Base-by-base conservation (phyloP, 1,140 invertebrate genomes). In the Zaprionus nigranus region DNA sequence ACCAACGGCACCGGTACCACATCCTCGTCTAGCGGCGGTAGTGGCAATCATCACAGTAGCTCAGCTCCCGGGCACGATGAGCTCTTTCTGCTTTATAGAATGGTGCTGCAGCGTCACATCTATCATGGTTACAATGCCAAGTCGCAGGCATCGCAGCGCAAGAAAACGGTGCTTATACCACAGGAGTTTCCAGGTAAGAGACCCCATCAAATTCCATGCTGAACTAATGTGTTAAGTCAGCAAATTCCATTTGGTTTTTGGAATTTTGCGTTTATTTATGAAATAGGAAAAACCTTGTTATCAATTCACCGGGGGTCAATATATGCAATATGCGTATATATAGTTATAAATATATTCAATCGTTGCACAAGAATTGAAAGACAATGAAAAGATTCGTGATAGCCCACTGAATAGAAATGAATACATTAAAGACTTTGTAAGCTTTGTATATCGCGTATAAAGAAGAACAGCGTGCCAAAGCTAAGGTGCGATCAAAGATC, bases 111-210 rank as follows among this genome's bases (percentile, higher is more conserved):
- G 59, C 75, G 92, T 59, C 74, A 77, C 36, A 90, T 93, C 43
- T 93, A 90, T 75, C 92, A 92, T 70, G 90, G 92, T n/a, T 70
- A 85, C 65, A 93, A 92, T 77, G 78, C 90, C 36, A 93, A 93
- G 60, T 74, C 79, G 17, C 82, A 83, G 57, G 78, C 79, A 4
- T 75, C 82, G 49, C 90, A 86, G 67, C 87, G 92, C 40, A 93
- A 93, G 24, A 93, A 93, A 66, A 84, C 78, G 24, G 87, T 93
- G 54, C 85, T 92, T 20, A 92, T 93, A 79, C 92, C 92, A 24
- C 92, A 93, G 76, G 92, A 93, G 65, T 93, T 92, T 91, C 77
- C 92, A 80, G 92, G 92, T 93, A 61, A 90, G 75, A 40, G 40
- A 49, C 2, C 28, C 26, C 46, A n/a, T 22, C n/a, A 51, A 5